phyloP scores from a whole-genome alignment of 2,797 vertebrate species.

The Tapera naevia region DNA sequence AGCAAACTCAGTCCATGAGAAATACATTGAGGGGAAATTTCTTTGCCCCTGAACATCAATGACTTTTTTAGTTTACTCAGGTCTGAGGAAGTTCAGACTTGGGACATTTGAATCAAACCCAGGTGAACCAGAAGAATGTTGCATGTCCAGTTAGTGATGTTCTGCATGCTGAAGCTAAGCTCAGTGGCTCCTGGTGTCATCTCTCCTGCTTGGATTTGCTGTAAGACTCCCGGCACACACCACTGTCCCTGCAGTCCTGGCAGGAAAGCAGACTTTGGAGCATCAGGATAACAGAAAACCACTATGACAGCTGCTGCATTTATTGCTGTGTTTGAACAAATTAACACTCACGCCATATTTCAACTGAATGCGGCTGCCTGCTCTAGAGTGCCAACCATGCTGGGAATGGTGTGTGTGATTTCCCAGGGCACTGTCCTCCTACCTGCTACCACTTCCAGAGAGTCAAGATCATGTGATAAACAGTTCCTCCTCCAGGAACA shows the following conservation, averaged over 20 bases:
- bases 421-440: neutral
- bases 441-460: neutral
- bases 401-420: rapidly evolving
- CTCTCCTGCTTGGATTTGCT: neutral
- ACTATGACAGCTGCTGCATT: rapidly evolving
- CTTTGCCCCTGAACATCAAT: neutral
- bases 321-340: neutral
- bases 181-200: rapidly evolving
- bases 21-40: rapidly evolving
- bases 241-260: neutral
- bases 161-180: neutral
- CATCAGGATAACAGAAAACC: neutral
- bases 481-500: neutral
- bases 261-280: too few relatives aligned
- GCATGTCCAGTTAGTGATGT: rapidly evolving
- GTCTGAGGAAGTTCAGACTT: neutral
- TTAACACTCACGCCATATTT: neutral
- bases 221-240: rapidly evolving
- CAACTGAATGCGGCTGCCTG: neutral
- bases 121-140: rapidly evolving
- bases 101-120: too few relatives aligned
- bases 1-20: neutral
- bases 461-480: rapidly evolving
- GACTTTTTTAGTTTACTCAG: rapidly evolving
- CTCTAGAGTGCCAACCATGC: rapidly evolving